Evolutionary conservation across 2,888 invertebrate genomes (phyloP), one percentile per base, ranked within the genome.

Genomic region (Drosophila setosimentum): DNA sequence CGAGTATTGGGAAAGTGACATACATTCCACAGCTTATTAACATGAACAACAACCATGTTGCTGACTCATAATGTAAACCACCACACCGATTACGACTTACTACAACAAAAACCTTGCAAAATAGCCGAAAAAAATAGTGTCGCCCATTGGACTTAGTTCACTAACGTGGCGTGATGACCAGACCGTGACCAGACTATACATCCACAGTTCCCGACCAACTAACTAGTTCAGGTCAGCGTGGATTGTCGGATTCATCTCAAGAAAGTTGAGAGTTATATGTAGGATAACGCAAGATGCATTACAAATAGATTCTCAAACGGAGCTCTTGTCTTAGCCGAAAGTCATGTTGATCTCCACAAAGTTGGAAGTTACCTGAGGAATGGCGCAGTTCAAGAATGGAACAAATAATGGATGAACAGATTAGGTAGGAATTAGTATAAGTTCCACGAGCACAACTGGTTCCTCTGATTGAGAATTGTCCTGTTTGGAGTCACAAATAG

Each of bases 1-100:
- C 29, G 11, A 49, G 60, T 62, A 66, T 84, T 76, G 49, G 75
- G 76, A 83, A 85, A 77, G 86, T 90, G 91, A 90, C 91, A 91
- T 66, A 86, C 83, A 89, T 89, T 90, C 87, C 85, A 83, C 89
- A 87, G 87, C 83, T 91, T 90, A 91, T 89, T 91, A 90, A 90
- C 90, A 84, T 78, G 83, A 68, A 70, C 85, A 86, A 80, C 76
- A 83, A 83, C 80, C 79, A 71, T 70, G 81, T 55, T 61, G 60
- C 53, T 60, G 45, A 7, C 45, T 24, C 53, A 68, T 61, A 70
- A 71, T 66, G 57, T 24, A 48, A 48, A 59, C 54, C 58, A 59
- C 40, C 1, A 62, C 58, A 45, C 4, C 27, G 69, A 76, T 55
- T 63, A 54, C 55, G 49, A 13, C 51, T 55, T 53, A 42, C 66